These are phyloP conservation scores for Netelia fuscicornis DNA, from an alignment of 2,888 invertebrate species.

Conservation along the genomic window DNA sequence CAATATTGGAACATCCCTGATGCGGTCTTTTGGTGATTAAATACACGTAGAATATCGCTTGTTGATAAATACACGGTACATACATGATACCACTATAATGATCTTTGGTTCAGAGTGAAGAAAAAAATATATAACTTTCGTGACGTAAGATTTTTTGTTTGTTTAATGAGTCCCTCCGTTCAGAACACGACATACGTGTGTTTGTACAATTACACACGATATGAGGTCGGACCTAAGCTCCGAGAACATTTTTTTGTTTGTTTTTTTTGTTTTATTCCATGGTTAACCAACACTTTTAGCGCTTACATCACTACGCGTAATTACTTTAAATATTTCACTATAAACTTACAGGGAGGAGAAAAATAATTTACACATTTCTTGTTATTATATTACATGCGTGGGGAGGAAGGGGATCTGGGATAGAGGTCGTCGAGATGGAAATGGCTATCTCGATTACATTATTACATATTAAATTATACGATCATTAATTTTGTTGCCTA, in stretches of 20 bases:
- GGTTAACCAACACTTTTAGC: slow-evolving; percentile 56
- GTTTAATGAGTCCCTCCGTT: slow-evolving; percentile 18
- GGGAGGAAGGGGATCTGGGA: not conserved
- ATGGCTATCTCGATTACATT: slow-evolving; percentile 29
- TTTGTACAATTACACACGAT: slow-evolving; percentile 4
- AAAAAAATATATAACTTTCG: slow-evolving; percentile 30
- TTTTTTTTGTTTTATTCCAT: slow-evolving; percentile 47
- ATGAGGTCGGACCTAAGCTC: not conserved
- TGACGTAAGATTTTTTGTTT: slow-evolving; percentile 18
- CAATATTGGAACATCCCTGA: slow-evolving; percentile 61
- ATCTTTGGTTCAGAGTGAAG: slow-evolving; percentile 17
- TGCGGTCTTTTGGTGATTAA: slow-evolving; percentile 16
- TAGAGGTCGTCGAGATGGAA: slow-evolving; percentile 21
- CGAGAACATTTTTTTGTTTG: slow-evolving; percentile 3
- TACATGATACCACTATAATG: not conserved
- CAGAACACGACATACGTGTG: slow-evolving; percentile 38
- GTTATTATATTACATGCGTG: slow-evolving; percentile 66
- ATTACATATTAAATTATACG: slow-evolving; percentile 53
- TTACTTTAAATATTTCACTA: slow-evolving; percentile 40
- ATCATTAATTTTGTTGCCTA: slow-evolving; percentile 46
- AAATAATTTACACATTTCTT: slow-evolving; percentile 67
- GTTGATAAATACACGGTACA: slow-evolving; percentile 25
- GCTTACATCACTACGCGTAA: slow-evolving; percentile 57
- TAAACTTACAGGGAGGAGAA: slow-evolving; percentile 39
- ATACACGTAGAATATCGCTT: slow-evolving; percentile 13